Percentiles rank a stretch among this genome's conserved stretches.
phyloP scores from a whole-genome alignment of 2,888 invertebrate species.

The Limnephilus rhombicus region DNA sequence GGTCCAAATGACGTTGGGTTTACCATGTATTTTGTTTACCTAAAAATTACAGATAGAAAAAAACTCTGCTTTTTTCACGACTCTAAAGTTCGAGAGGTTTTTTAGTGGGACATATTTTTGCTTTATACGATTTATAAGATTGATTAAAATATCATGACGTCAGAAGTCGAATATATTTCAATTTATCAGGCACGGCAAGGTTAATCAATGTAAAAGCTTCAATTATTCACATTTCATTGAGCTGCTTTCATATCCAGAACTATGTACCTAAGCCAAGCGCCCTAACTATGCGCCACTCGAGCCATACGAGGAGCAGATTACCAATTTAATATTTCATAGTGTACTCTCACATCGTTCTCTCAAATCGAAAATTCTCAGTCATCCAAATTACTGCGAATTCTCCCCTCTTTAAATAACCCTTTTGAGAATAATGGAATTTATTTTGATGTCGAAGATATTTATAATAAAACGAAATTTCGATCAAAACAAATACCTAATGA shows the following conservation, averaged over 20 bases:
- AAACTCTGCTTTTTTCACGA: background rate
- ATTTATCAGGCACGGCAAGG: background rate
- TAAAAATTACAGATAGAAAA: too few species aligned
- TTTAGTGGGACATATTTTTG: background rate
- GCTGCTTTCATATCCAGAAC: background rate
- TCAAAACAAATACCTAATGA: too few species aligned
- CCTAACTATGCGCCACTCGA: background rate
- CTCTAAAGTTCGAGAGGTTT: background rate
- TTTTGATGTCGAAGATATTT: too few species aligned
- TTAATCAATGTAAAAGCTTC: background rate
- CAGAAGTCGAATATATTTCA: background rate
- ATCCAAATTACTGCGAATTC: background rate
- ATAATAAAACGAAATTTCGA: too few species aligned
- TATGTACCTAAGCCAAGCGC: background rate
- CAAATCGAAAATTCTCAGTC: background rate
- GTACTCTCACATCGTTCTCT: background rate
- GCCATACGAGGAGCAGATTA: background rate
- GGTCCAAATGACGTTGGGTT: too few species aligned
- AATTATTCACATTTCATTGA: background rate
- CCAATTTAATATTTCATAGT: background rate
- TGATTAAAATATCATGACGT: too few species aligned
- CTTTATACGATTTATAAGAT: too few species aligned
- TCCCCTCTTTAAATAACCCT: background rate
- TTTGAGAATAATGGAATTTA: background rate
- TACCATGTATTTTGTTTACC: too few species aligned